Evolutionary conservation across 2,888 invertebrate species (phyloP).

Genomic region (Caenorhabditis becei): DNA sequence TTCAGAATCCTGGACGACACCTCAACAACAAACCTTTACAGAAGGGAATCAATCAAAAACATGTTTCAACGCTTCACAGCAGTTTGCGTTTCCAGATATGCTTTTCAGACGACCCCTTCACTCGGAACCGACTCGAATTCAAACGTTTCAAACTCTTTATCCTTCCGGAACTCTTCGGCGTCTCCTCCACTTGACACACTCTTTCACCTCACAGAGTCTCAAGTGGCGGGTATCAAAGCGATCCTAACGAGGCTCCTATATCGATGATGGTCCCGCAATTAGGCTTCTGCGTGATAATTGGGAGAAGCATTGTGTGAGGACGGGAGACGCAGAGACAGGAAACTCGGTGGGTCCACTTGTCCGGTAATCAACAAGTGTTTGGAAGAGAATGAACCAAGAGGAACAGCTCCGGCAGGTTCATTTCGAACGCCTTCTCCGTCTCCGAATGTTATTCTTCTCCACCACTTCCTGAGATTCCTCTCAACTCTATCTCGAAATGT

Average conservation of each 20-base stretch:
- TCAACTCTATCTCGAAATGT: constrained; percentile 41
- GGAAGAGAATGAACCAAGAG: constrained; percentile 30
- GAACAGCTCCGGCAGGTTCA: constrained; percentile 31
- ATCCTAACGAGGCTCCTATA: constrained; percentile 51
- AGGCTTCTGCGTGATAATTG: constrained; percentile 45
- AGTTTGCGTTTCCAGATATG: no score
- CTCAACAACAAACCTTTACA: no score
- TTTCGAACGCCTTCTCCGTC: constrained; percentile 1
- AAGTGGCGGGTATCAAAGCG: constrained; percentile 61
- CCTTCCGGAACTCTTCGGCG: constrained; percentile 40
- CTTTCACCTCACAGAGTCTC: constrained; percentile 36
- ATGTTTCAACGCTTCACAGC: no score
- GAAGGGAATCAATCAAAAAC: neutral
- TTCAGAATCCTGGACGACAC: no score
- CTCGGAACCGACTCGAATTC: neutral
- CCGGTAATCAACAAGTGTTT: constrained; percentile 62
- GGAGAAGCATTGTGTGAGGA: constrained; percentile 4
- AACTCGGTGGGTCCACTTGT: constrained; percentile 32
- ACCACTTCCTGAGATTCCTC: constrained; percentile 7
- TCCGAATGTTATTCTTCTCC: neutral
- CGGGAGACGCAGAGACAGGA: constrained; percentile 24
- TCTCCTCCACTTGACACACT: constrained; percentile 48
- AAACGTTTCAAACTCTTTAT: constrained; percentile 1
- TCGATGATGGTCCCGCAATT: constrained; percentile 43
- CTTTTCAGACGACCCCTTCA: neutral